Percentiles rank a stretch among this genome's conserved stretches.
phyloP scores from a whole-genome alignment of 2,113 vertebrate species.

The Axis porcinus region DNA sequence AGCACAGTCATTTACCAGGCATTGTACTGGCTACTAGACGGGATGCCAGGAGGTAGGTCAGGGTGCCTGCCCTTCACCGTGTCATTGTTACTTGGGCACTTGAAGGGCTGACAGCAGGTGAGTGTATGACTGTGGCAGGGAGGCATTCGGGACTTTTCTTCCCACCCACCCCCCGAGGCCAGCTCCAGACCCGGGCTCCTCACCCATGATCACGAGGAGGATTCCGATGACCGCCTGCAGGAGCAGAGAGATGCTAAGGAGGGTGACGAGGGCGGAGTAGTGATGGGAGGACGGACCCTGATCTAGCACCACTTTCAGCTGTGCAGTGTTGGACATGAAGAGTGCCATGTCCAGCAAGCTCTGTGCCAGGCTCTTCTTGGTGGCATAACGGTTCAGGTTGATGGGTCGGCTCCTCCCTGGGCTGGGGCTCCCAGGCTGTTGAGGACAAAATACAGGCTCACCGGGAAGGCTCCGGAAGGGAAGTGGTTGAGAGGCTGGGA shows the following conservation, averaged over 20 bases:
- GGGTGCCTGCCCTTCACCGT: not conserved
- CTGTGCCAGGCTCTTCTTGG: constrained; percentile 92
- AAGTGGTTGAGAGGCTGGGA: not conserved
- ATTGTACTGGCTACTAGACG: not conserved
- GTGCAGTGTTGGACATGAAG: constrained; percentile 90
- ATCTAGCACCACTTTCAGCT: constrained; percentile 91
- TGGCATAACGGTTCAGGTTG: constrained; percentile 93
- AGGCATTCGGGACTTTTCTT: not conserved
- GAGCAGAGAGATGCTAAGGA: constrained; percentile 90
- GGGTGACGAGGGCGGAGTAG: constrained; percentile 84
- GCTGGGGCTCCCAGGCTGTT: constrained; percentile 48
- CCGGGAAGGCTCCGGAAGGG: not conserved
- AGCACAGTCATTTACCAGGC: not conserved
- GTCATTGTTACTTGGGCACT: not conserved
- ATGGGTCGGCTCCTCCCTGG: constrained; percentile 66
- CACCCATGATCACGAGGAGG: constrained; percentile 90
- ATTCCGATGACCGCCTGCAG: constrained; percentile 89
- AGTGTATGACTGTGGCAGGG: not conserved
- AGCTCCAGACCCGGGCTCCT: not conserved
- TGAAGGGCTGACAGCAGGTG: not conserved
- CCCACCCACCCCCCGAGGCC: not conserved
- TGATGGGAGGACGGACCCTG: constrained; percentile 87
- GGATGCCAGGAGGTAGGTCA: not conserved
- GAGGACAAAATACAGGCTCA: not conserved
- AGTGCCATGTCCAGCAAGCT: constrained; percentile 92